phyloP scores from a whole-genome alignment of 1,140 invertebrate species.

The Sycobia sp. region DNA sequence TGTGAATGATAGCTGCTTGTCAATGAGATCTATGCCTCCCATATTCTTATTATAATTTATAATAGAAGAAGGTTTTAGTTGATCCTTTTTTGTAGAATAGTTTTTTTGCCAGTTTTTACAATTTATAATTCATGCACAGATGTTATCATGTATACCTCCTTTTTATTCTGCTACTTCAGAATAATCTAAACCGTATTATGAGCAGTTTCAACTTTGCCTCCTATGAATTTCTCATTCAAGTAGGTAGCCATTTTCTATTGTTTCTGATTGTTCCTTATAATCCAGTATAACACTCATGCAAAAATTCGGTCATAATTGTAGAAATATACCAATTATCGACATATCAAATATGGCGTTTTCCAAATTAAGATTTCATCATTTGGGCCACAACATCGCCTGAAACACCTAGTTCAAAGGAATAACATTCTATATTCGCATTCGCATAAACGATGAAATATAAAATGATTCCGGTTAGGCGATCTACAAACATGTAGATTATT shows the following conservation, averaged over 20 bases:
- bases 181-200: background rate
- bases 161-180: background rate
- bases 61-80: too few relatives aligned
- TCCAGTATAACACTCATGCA: conserved; percentile 13
- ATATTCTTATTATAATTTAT: too few relatives aligned
- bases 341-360: background rate
- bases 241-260: conserved; percentile 17
- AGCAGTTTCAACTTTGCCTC: conserved; percentile 8
- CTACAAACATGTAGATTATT: background rate
- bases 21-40: too few relatives aligned
- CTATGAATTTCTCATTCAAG: conserved; percentile 9
- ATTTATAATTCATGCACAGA: background rate
- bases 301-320: conserved; percentile 14
- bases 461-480: too few relatives aligned
- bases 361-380: conserved; percentile 3
- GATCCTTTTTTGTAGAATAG: too few relatives aligned
- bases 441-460: too few relatives aligned
- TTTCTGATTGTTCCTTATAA: conserved; percentile 14
- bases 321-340: conserved; percentile 3
- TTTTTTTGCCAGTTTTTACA: too few relatives aligned
- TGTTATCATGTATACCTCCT: too few relatives aligned
- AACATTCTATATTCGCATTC: background rate
- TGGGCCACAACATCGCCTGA: conserved; percentile 5
- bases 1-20: too few relatives aligned
- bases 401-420: conserved; percentile 3